A percentile compares a stretch with the other conserved stretches of the same genome.
phyloP scores from a whole-genome alignment of 2,888 invertebrate species.

The Nomada fucata region DNA sequence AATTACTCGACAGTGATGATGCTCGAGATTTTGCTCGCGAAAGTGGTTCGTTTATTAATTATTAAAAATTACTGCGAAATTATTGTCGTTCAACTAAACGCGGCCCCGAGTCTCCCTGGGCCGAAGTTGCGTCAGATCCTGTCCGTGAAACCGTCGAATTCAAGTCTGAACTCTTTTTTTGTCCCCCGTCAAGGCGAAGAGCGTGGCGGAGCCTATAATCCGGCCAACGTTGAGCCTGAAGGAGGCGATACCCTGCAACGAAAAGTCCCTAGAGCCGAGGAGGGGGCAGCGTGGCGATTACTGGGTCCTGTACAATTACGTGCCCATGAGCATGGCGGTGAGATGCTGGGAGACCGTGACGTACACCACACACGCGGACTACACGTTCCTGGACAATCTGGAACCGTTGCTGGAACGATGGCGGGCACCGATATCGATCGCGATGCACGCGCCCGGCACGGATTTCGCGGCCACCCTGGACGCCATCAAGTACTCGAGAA shows the following conservation, averaged over 20 bases:
- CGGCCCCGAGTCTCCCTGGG: too few relatives aligned
- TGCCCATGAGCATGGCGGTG: conserved; percentile 88
- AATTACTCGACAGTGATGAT: too few relatives aligned
- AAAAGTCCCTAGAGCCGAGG: conserved; percentile 86
- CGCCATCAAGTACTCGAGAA: conserved; percentile 92
- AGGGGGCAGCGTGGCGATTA: conserved; percentile 91
- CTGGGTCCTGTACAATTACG: conserved; percentile 95
- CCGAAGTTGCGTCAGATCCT: not conserved
- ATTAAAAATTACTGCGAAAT: too few relatives aligned
- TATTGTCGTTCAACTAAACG: too few relatives aligned
- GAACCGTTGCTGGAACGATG: conserved; percentile 93
- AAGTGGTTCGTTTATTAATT: too few relatives aligned
- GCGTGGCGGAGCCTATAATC: conserved; percentile 40
- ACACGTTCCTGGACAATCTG: conserved; percentile 95
- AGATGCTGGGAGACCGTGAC: conserved; percentile 94
- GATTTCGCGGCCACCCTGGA: conserved; percentile 92
- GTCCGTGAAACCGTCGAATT: not conserved
- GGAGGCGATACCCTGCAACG: conserved; percentile 87
- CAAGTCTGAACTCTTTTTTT: not conserved
- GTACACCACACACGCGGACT: conserved; percentile 96
- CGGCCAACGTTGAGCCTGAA: conserved; percentile 81
- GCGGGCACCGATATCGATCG: conserved; percentile 94
- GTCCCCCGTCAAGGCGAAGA: conserved; percentile 49
- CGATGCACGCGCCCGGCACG: conserved; percentile 93
- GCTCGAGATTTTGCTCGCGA: too few relatives aligned